These are phyloP conservation scores for Xyrauchen texanus DNA, from an alignment of 2,113 vertebrate species.

Conservation along the genomic window DNA sequence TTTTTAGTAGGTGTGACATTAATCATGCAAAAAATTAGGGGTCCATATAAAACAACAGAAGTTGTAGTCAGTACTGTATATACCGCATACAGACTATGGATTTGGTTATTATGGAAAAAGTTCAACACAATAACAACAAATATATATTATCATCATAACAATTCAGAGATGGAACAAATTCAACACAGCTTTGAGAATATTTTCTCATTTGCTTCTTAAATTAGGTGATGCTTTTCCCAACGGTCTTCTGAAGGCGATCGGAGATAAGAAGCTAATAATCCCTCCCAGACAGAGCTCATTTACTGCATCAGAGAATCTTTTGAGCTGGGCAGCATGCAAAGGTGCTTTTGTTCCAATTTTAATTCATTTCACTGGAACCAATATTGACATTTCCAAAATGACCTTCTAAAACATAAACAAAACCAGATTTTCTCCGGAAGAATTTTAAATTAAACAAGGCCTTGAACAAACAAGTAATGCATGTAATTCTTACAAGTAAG, in stretches of 20 bases:
- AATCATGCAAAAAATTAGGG: neutral
- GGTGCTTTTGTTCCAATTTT: neutral
- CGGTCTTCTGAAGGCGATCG: conserved; percentile 1
- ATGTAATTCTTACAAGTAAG: too few species aligned
- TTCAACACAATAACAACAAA: neutral
- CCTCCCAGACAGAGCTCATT: conserved; percentile 37
- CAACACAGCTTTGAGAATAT: neutral
- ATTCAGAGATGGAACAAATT: neutral
- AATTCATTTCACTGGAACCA: too few species aligned
- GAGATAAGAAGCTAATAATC: conserved; percentile 41
- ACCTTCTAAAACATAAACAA: neutral
- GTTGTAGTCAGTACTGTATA: neutral
- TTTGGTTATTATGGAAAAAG: too few species aligned
- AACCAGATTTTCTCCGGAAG: neutral
- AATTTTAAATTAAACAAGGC: conserved; percentile 64
- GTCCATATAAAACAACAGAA: neutral
- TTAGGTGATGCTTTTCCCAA: neutral
- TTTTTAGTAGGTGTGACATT: neutral
- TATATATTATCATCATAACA: neutral
- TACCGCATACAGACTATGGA: neutral
- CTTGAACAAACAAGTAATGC: conserved; percentile 59
- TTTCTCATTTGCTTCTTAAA: conserved; percentile 6
- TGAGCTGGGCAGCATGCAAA: too few species aligned
- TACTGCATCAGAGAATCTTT: conserved; percentile 19
- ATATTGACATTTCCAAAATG: conserved; percentile 3